Evolutionary conservation across 2,113 vertebrate genomes (phyloP), one percentile per base, ranked within the genome.

Genomic region (Gambusia affinis): DNA sequence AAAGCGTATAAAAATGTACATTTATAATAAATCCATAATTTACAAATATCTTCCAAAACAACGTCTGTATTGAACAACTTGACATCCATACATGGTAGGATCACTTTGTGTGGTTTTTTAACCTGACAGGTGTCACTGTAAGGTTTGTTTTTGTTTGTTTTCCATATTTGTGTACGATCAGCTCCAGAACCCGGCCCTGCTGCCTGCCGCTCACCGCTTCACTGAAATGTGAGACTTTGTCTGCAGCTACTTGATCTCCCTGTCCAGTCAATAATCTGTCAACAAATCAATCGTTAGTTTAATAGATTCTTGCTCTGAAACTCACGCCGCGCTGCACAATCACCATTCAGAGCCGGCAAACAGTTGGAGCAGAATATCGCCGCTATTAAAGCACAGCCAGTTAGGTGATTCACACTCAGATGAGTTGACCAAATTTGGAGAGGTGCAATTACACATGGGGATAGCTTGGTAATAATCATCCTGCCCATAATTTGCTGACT

Each of bases 401-500:
- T 81, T 78, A 70, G 81, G 51, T 83, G 74, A 87, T 85, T 88
- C 75, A 79, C 73, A 78, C 73, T 64, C 80, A 85, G 85, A 83
- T 80, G 79, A 84, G 82, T 65, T 57, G 76, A 67, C 70, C 83
- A 79, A 60, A 75, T 85, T 81, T 75, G 64, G 69, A 86, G 73
- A 72, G 81, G 72, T 37, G 70, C 80, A 75, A 81, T 87, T 86
- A 73, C 68, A 37, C 84, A 11, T 29, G 75, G 81, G 86, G 84
- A 61, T 76, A 60, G 69, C 62, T 39, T 29, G 47, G 67, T 72
- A 88, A 87, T 91, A 91, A 90, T 75, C 78, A 88, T 78, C 62
- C 83, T 24, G 44, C 29, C 47, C 75, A 14, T 89, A 77, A 90
- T 85, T 78, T 81, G 91, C 91, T 90, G 89, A 91, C 85, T 85